Base-by-base conservation (phyloP, 2,797 vertebrate species). In the Luscinia megarhynchos region DNA sequence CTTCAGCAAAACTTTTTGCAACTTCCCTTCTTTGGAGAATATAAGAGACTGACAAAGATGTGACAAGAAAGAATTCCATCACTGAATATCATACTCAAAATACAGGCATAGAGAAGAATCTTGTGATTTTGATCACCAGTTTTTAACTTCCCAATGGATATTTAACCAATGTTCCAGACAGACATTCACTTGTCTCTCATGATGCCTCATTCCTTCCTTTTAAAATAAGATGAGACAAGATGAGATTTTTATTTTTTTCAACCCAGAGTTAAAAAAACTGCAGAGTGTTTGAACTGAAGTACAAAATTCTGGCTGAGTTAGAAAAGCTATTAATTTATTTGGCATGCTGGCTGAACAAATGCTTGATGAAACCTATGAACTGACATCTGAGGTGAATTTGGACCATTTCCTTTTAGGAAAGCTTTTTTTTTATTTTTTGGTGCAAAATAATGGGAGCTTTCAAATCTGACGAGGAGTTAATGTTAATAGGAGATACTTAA, bases 291-390 rank as follows among this genome's bases (percentile, higher is more conserved):
- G 59, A 89, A 85, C 45, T 21, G 6, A 66, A 87, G 67, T 59
- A 24, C 18, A 62, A 91, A 90, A 90, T 67, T 36, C 62, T 96
- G 89, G 89, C 92, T 84, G 70, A 90, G 70, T 32, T 84, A 51
- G 27, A 84, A 91, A 95, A 84, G 23, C 72, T 76, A 76, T 94
- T 94, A 94, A 93, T 87, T 95, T 96, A 76, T 79, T 93, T 97
- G 95, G 89, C 90, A 87, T 7, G 4, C 36, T 70, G 62, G 32
- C 66, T 93, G 90, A 92, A 90, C 51, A 74, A 91, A 91, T n/a
- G 15, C 19, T 74, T 89, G 72, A 53, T 89, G 82, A 90, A 87
- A 26, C 36, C 29, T 70, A 5, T 70, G 72, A 84, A 67, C 55
- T 45, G 43, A 89, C 34, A 80, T 55, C n/a, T 89, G 51, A 95